phyloP scores from a whole-genome alignment of 2,888 invertebrate species.

The Thereva unica region DNA sequence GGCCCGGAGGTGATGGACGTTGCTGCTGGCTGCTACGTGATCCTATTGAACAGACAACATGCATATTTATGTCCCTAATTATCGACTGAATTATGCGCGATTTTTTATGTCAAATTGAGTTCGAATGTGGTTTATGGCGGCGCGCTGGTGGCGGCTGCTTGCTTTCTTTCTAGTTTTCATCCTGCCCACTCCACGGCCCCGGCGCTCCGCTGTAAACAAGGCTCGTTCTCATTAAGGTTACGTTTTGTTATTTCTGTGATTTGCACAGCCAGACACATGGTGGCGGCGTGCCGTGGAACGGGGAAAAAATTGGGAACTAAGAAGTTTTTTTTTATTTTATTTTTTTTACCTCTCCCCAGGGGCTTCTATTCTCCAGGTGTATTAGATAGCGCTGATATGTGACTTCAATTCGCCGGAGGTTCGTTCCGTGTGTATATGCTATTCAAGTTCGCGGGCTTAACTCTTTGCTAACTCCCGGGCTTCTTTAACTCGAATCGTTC shows the following conservation, averaged over 20 bases:
- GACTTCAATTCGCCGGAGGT: too few species aligned
- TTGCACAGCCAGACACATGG: slow-evolving; percentile 38
- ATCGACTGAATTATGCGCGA: slow-evolving; percentile 41
- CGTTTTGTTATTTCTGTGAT: slow-evolving; percentile 31
- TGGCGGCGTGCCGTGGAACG: background rate
- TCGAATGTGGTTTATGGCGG: slow-evolving; percentile 6
- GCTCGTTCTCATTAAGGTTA: slow-evolving; percentile 34
- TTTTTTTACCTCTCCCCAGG: too few species aligned
- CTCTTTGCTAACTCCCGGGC: too few species aligned
- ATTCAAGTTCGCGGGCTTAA: too few species aligned
- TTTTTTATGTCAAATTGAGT: slow-evolving; percentile 33
- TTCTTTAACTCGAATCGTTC: too few species aligned
- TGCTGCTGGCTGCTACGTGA: slow-evolving; percentile 34
- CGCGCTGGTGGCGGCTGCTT: background rate
- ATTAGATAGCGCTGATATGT: too few species aligned
- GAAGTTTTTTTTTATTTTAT: too few species aligned
- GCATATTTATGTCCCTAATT: slow-evolving; percentile 43
- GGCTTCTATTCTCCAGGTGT: too few species aligned
- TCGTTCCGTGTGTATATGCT: too few species aligned
- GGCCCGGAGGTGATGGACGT: slow-evolving; percentile 2
- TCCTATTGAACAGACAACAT: slow-evolving; percentile 41
- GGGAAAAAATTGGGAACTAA: background rate
- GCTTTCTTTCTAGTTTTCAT: slow-evolving; percentile 3
- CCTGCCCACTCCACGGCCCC: background rate
- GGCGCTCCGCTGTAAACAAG: slow-evolving; percentile 9